Evolutionary conservation across 2,888 invertebrate species (phyloP), one percentile per base, ranked within the genome.

Genomic region (Anthoptus insignis): DNA sequence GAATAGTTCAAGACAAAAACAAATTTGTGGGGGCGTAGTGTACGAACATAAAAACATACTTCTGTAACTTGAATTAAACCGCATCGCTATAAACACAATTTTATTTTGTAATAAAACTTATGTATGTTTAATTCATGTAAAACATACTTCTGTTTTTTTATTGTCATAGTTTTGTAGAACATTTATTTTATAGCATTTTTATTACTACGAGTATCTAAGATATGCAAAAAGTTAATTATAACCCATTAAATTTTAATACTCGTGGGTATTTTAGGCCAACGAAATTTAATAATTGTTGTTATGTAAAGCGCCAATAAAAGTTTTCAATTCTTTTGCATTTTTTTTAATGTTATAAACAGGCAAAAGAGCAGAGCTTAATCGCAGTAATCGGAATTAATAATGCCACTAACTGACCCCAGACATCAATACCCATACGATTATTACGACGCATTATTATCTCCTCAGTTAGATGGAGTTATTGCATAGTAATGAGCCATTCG

Each of bases 101-200:
- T 47, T 24, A 49, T 49, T n/a, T 52, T 14, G 8, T 32, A 4
- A 16, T 52, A 29, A 16, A 52, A 16, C 39, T 39, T n/a, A 39
- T 39, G 7, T 37, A 45, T 45, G 21, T 21, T 45, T 45, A 45
- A 45, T 45, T 45, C 22, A 45, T 45, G 45, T 21, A 13, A 45
- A 45, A 14, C 45, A 21, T 45, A 45, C 45, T 45, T 45, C 8
- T 14, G 14, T 59, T 50, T 49, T 50, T 50, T 19, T 27, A 22
- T 37, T 59, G 32, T 50, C 24, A 39, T 50, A 24, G 59, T 27
- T 32, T 49, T 39, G 27, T 52, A 59, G 50, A 39, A 59, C 59
- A 52, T 59, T 29, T 16, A 45, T 45, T 57, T 57, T 57, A 57
- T 19, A 16, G 45, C 32, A 32, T 32, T 45, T 45, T 57, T 45